Evolutionary conservation across 2,113 vertebrate species (phyloP), one percentile per base, ranked within the genome.

Genomic region (Malaclemys terrapin): DNA sequence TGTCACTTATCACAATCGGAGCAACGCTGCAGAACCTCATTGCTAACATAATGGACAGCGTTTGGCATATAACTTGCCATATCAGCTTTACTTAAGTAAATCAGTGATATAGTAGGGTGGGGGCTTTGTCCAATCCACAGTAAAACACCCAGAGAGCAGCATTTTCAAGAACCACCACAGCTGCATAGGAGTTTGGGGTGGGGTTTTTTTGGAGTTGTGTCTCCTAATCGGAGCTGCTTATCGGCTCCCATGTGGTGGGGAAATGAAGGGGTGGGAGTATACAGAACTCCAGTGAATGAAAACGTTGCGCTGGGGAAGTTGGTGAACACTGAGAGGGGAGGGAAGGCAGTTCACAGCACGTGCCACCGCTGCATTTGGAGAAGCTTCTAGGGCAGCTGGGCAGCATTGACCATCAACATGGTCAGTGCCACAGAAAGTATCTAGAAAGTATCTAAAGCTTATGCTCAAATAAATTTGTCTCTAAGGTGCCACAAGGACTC

Each of bases 311-410:
- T 14, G 29, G 27, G 10, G 59, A 31, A 13, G 10, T 14, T 62
- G 29, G 59, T 31, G 13, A 20, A 4, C 25, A 75, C 49, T 22
- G 0, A 0, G 31, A 20, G 31, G 47, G 38, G 45, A 75, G 8
- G 72, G 59, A 0, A 75, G n/a, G 1, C 5, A 47, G 47, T 24
- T 45, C 62, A 25, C 9, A 10, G n/a, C 29, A 20, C 13, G 19
- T 25, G 56, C 5, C 22, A 8, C 35, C 25, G 69, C 52, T 75
- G 79, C 57, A 50, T 62, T 35, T 42, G n/a, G 20, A 6, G 20
- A 19, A 75, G n/a, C 10, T 12, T 24, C 8, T 11, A 42, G n/a
- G 19, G 35, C 3, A 2, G n/a, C 14, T n/a, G 38, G n/a, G 14
- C 16, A 75, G 38, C 38, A 42, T 11, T 69, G 65, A 69, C 65